Evolutionary conservation across 1,140 invertebrate species (phyloP).

Genomic region (Helicoverpa armigera): DNA sequence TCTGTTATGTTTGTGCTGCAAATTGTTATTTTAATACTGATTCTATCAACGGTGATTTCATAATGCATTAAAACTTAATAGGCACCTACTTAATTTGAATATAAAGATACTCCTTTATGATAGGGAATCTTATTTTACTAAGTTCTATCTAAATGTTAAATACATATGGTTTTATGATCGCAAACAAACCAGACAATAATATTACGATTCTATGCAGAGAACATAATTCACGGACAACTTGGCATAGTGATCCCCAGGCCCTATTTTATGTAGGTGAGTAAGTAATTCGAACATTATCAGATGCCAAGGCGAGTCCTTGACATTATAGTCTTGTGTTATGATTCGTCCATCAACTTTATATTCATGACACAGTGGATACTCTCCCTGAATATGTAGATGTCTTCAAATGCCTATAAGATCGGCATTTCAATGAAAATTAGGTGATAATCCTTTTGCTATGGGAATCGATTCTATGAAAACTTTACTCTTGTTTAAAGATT

Average conservation of each 20-base stretch:
- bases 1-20: neutral
- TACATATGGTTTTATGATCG: neutral
- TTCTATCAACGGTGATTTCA: neutral
- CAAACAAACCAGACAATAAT: neutral
- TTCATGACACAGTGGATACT: neutral
- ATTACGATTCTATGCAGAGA: constrained; percentile 1
- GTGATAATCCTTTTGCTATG: neutral
- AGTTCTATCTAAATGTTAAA: no score
- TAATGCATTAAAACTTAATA: neutral
- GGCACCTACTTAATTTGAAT: no score
- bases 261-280: constrained; percentile 24
- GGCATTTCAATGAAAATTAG: constrained; percentile 28
- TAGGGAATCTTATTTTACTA: no score
- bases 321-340: constrained; percentile 10
- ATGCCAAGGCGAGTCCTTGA: constrained; percentile 43
- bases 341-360: constrained; percentile 15
- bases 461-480: constrained; percentile 4
- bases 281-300: constrained; percentile 29
- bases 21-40: neutral
- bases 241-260: constrained; percentile 25
- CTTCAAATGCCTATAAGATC: neutral
- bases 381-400: constrained; percentile 26
- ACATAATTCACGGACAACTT: neutral
- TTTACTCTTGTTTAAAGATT: no score
- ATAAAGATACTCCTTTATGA: no score